Evolutionary conservation across 2,113 vertebrate genomes (phyloP).

Genomic region (Coracopsis vasa): DNA sequence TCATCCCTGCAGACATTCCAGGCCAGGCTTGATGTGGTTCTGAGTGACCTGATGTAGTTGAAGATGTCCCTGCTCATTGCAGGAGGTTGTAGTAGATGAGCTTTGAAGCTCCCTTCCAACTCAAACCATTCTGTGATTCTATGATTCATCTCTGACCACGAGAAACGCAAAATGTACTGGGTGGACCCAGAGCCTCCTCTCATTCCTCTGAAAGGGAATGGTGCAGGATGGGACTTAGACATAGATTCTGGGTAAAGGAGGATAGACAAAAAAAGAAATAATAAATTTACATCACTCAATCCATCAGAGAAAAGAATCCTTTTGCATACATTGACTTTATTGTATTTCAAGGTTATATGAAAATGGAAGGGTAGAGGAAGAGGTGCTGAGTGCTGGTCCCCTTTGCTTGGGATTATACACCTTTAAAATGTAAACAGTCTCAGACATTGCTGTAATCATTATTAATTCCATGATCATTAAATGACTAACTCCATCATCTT

Average conservation of each 20-base stretch:
- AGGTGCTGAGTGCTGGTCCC: conserved; percentile 3
- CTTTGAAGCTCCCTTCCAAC: not conserved
- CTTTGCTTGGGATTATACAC: conserved; percentile 17
- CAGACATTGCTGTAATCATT: conserved; percentile 52
- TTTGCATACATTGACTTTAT: conserved; percentile 61
- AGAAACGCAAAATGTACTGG: not conserved
- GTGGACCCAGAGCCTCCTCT: not conserved
- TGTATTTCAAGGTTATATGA: conserved; percentile 67
- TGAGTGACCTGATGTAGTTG: not conserved
- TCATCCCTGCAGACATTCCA: not conserved
- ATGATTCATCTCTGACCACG: not conserved
- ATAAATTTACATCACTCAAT: not conserved
- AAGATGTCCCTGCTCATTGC: not conserved
- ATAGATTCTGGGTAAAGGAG: not conserved
- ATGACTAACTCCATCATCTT: conserved; percentile 37
- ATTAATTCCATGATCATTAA: not conserved
- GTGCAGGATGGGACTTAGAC: not conserved
- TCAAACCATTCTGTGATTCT: not conserved
- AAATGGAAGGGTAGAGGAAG: conserved; percentile 48
- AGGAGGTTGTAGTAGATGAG: not conserved
- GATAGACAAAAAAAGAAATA: not conserved
- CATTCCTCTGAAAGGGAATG: not conserved
- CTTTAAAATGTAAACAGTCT: conserved; percentile 60
- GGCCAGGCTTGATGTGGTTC: not conserved
- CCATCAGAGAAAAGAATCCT: not conserved